Percentiles rank a stretch among this genome's conserved stretches.
Evolutionary conservation across 2,797 vertebrate species (phyloP).

Genomic region (Masticophis lateralis): DNA sequence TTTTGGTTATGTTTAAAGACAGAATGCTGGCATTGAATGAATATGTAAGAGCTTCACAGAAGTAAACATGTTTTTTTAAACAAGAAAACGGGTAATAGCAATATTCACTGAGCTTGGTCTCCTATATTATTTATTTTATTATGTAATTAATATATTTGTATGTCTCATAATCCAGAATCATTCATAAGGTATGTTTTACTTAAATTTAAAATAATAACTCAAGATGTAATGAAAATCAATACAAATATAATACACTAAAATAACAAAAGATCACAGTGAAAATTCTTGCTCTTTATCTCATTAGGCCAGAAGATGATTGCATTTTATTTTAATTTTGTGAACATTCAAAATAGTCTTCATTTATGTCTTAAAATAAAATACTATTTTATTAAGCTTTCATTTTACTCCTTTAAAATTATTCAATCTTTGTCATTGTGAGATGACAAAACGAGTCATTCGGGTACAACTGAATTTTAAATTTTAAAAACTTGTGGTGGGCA

Average conservation of each 20-base stretch:
- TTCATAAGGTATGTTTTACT: not conserved
- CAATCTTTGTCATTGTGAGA: not conserved
- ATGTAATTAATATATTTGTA: not conserved
- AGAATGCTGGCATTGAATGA: not conserved
- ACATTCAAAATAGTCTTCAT: not conserved
- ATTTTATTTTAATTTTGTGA: not conserved
- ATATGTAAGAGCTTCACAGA: not conserved
- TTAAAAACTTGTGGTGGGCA: not conserved
- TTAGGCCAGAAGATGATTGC: not conserved
- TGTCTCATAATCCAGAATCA: not conserved
- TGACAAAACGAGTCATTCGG: not conserved
- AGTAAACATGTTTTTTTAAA: not conserved
- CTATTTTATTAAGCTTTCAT: not conserved
- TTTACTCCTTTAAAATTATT: not conserved
- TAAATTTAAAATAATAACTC: not conserved
- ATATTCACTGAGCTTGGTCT: not conserved
- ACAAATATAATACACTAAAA: not conserved
- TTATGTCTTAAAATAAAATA: not conserved
- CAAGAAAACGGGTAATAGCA: not conserved
- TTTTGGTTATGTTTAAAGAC: not conserved
- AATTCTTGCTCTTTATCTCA: not conserved
- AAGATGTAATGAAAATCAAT: not conserved
- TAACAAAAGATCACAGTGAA: not conserved
- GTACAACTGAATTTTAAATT: not conserved
- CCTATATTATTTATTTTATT: not conserved